These are phyloP conservation scores for Melozone crissalis DNA, from an alignment of 2,113 vertebrate genomes.

Conservation along the genomic window DNA sequence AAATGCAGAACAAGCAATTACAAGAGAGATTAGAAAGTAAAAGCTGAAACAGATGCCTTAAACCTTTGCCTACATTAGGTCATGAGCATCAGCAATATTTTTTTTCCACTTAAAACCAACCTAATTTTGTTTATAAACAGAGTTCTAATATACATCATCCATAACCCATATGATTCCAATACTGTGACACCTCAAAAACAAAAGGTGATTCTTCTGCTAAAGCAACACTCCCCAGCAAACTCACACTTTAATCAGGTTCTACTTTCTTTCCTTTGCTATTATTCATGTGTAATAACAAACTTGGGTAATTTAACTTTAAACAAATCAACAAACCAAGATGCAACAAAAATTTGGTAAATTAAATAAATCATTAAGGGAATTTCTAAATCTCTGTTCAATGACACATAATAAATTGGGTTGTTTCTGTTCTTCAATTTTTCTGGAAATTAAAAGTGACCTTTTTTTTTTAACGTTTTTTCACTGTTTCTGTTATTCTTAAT, in stretches of 20 bases:
- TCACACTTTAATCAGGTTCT: background rate
- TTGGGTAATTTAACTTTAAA: background rate
- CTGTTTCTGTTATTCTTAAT: background rate
- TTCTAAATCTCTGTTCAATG: slow-evolving; percentile 25
- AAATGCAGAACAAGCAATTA: background rate
- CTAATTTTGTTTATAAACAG: background rate
- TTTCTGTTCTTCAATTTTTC: background rate
- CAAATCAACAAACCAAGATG: background rate
- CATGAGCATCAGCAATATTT: background rate
- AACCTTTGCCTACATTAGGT: background rate
- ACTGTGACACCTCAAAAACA: background rate
- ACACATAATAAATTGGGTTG: background rate
- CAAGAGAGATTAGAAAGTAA: background rate
- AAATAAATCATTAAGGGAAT: background rate
- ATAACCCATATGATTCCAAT: background rate
- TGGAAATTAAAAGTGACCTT: background rate
- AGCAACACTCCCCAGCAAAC: background rate
- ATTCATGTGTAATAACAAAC: background rate
- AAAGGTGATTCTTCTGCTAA: background rate
- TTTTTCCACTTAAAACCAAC: background rate
- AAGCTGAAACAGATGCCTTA: background rate
- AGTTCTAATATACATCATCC: background rate
- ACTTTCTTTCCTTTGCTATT: background rate
- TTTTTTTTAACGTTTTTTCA: background rate
- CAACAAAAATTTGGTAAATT: background rate